Base-by-base conservation (phyloP, 2,888 invertebrate species). In the Epinotia demarniana region DNA sequence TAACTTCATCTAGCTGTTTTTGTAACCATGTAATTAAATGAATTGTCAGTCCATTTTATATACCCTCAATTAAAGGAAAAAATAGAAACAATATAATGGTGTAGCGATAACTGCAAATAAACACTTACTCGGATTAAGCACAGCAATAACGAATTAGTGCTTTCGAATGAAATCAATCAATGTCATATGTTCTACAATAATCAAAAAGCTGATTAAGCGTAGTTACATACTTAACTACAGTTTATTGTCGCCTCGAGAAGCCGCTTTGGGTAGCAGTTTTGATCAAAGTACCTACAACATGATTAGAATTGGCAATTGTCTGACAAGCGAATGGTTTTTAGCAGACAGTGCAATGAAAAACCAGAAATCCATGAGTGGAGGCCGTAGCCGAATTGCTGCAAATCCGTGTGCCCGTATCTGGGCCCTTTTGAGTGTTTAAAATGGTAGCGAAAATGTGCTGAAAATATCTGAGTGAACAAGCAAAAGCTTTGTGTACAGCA, bases 401-500 rank as follows among this genome's bases (percentile, higher is more conserved):
- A 39, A 58, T 58, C 19, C 27, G 27, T 12, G 11, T 13, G 16
- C 19, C 33, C 43, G 43, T 19, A 46, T 69, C 12, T 16, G 67
- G 16, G 23, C 8, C 13, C 19, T n/a, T n/a, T 49, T 16, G 16
- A 58, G 43, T 58, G 19, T 43, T 43, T n/a, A 58, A 6, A 69
- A 60, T 46, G 69, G 23, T 46, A 58, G 46, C 12, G 18, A 69
- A 67, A n/a, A 53, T 55, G 53, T 23, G n/a, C 16, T 57, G 39
- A 4, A 53, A 46, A 60, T 46, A 19, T 61, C 33, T 11, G 19
- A 18, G n/a, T 68, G 64, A 62, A 55, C 61, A 64, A 63, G 72
- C 63, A 49, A 62, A 70, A 69, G 66, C 70, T 8, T 33, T 49
- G 72, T 68, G 72, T 69, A 72, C 64, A 72, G 69, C 66, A 84